A percentile compares a stretch with the other conserved stretches of the same genome.
These are phyloP conservation scores for Rhinoptilus africanus DNA, from an alignment of 2,113 vertebrate genomes.

Conservation along the genomic window DNA sequence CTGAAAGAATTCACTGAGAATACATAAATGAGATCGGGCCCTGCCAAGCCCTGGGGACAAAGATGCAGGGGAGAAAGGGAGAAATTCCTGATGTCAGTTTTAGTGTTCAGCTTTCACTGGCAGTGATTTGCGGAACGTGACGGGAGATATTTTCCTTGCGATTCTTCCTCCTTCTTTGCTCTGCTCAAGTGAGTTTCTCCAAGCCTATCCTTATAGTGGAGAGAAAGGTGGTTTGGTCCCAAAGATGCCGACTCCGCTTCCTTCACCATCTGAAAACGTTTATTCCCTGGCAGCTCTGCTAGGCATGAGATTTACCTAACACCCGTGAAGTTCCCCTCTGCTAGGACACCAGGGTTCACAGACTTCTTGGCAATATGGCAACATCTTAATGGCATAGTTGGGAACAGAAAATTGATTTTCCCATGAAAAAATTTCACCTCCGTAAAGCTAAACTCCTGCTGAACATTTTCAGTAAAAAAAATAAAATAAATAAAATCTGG, in stretches of 20 bases:
- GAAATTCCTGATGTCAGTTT: neutral
- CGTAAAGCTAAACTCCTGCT: neutral
- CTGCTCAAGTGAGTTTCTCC: neutral
- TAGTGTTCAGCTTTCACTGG: neutral
- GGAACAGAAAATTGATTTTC: neutral
- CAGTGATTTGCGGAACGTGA: neutral
- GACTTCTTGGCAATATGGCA: neutral
- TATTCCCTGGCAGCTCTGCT: neutral
- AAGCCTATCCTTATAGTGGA: neutral
- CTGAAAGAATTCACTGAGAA: neutral
- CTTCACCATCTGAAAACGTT: neutral
- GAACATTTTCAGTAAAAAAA: neutral
- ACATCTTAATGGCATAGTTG: neutral
- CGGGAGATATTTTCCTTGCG: neutral
- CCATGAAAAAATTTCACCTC: neutral
- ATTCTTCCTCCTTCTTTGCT: neutral
- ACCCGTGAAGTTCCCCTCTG: neutral
- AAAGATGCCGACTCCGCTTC: neutral
- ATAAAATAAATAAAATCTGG: neutral
- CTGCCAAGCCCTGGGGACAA: neutral
- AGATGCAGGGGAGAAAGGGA: neutral
- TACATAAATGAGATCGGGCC: neutral
- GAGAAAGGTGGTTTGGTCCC: neutral
- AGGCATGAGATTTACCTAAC: neutral
- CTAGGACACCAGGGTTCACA: neutral